Conservation (phyloP, 2,888 invertebrate genomes). For the Calliphora vomitoria region DNA sequence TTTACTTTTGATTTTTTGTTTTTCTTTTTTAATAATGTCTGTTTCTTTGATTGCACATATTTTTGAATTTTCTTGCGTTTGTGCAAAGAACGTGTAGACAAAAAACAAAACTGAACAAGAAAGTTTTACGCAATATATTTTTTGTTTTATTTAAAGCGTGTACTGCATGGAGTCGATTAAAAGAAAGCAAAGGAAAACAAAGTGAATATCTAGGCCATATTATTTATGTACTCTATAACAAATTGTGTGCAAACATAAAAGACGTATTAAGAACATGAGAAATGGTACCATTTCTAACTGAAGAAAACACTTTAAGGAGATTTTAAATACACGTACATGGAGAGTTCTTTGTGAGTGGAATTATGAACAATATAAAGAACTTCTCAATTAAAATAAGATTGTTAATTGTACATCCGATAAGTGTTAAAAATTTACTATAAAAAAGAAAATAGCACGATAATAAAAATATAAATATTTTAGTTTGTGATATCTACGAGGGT, state of each 20-base stretch:
- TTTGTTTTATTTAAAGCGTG: not conserved
- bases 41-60: slow-evolving; percentile 55
- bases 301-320: not conserved
- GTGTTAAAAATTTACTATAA: no score
- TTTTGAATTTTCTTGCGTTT: slow-evolving; percentile 42
- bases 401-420: not conserved
- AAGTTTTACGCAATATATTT: slow-evolving; percentile 1
- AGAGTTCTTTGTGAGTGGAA: not conserved
- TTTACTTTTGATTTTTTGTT: slow-evolving; percentile 9
- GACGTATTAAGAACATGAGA: slow-evolving; percentile 55
- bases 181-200: slow-evolving; percentile 7
- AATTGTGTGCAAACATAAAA: slow-evolving; percentile 55
- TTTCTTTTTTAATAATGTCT: slow-evolving; percentile 20
- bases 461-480: no score
- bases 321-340: no score
- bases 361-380: not conserved
- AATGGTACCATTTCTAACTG: slow-evolving; percentile 19
- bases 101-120: not conserved
- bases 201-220: slow-evolving; percentile 63
- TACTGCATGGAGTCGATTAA: not conserved
- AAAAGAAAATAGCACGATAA: no score
- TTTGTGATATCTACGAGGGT: no score
- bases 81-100: not conserved
- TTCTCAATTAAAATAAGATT: not conserved
- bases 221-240: slow-evolving; percentile 57